These are phyloP conservation scores for Micromussa lordhowensis DNA, from an alignment of 92 coral and sea anemone genomes.

Conservation along the genomic window DNA sequence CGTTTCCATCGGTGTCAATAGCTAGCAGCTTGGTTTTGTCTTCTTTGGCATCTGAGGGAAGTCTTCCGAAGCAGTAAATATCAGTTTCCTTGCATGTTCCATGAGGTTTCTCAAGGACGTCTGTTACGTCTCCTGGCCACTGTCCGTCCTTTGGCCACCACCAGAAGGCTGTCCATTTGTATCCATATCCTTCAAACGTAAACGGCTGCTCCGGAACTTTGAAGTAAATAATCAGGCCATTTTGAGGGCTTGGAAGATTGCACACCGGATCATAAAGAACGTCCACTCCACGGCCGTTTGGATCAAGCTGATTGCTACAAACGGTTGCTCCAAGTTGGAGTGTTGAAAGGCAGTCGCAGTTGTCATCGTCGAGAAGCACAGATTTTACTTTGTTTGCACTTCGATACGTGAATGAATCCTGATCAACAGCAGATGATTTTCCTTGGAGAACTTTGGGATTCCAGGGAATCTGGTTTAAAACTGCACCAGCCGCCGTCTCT, in stretches of 20 bases:
- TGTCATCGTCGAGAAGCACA: constrained; percentile 76
- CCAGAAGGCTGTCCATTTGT: constrained; percentile 74
- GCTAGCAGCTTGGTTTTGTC: constrained; percentile 57
- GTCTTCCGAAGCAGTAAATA: constrained; percentile 69
- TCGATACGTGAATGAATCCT: constrained; percentile 76
- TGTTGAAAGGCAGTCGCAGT: constrained; percentile 75
- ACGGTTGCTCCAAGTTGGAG: constrained; percentile 63
- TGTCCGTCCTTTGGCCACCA: constrained; percentile 75
- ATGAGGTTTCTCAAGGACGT: constrained; percentile 57
- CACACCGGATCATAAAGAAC: constrained; percentile 65
- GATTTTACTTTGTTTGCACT: constrained; percentile 60
- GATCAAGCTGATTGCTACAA: constrained; percentile 31
- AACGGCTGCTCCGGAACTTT: constrained; percentile 26
- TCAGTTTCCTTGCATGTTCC: constrained; percentile 60
- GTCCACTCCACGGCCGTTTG: constrained; percentile 62
- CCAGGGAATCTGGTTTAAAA: constrained; percentile 61
- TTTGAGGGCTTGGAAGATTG: constrained; percentile 51
- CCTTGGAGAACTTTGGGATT: constrained; percentile 72
- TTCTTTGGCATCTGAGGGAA: constrained; percentile 61
- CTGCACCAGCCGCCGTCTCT: constrained; percentile 71
- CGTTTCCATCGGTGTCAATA: constrained; percentile 70
- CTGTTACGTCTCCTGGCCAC: constrained; percentile 58
- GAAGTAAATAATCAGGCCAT: constrained; percentile 55
- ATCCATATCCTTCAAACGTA: constrained; percentile 56
- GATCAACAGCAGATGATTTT: constrained; percentile 37